A percentile compares a stretch with the other conserved stretches of the same genome.
phyloP scores from a whole-genome alignment of 2,888 invertebrate genomes.

The Eurytoma adleriae region DNA sequence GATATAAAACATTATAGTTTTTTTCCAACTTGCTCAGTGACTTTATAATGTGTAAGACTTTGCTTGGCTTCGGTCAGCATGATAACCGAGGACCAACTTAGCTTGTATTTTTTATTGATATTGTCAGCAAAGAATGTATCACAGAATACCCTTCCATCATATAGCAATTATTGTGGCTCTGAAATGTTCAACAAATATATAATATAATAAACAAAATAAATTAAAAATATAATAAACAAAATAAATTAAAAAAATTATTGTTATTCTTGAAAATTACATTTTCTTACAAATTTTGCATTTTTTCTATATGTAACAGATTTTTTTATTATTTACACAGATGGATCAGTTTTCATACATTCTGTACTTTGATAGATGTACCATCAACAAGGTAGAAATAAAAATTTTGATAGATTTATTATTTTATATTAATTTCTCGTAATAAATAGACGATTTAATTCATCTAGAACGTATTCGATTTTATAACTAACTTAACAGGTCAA shows the following conservation, averaged over 20 bases:
- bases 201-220: slow-evolving; percentile 31
- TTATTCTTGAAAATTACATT: slow-evolving; percentile 29
- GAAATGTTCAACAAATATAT: slow-evolving; percentile 52
- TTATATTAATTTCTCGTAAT: slow-evolving; percentile 18
- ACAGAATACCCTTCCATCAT: slow-evolving; percentile 49
- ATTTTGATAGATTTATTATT: slow-evolving; percentile 19
- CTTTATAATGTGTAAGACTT: slow-evolving; percentile 60
- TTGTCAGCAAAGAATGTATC: slow-evolving; percentile 47
- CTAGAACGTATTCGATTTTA: slow-evolving; percentile 32
- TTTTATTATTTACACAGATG: slow-evolving; percentile 56
- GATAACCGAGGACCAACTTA: slow-evolving; percentile 69
- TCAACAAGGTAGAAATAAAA: slow-evolving; percentile 14
- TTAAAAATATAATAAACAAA: slow-evolving; percentile 25
- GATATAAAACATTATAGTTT: not conserved
- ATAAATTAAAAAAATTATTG: slow-evolving; percentile 41
- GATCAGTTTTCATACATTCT: slow-evolving; percentile 33
- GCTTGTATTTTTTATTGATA: slow-evolving; percentile 68
- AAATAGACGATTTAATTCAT: slow-evolving; percentile 32
- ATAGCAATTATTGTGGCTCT: slow-evolving; percentile 53
- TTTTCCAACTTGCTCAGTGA: slow-evolving; percentile 42
- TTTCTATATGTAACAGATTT: slow-evolving; percentile 38
- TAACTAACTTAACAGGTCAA: slow-evolving; percentile 58
- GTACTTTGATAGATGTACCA: not conserved
- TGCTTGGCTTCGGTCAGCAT: slow-evolving; percentile 69
- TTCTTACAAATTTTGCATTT: not conserved